A percentile compares a stretch with the other conserved stretches of the same genome.
phyloP scores from a whole-genome alignment of 2,888 invertebrate genomes.

The Lasioglossum vierecki region DNA sequence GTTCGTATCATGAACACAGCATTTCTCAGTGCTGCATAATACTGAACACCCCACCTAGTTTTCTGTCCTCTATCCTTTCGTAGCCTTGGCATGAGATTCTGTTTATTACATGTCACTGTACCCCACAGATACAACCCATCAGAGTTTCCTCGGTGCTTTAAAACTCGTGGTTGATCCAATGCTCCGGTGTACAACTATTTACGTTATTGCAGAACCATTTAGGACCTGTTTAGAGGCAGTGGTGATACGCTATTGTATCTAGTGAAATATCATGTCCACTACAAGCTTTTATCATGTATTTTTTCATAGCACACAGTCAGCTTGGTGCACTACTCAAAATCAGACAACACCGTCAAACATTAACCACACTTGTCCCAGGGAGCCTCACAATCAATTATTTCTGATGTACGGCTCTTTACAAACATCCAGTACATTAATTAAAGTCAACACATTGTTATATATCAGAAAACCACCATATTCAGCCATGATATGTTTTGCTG shows the following conservation, averaged over 20 bases:
- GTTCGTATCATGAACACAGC: conserved; percentile 74
- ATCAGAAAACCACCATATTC: conserved; percentile 65
- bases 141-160: conserved; percentile 5
- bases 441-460: conserved; percentile 59
- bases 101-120: conserved; percentile 42
- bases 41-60: conserved; percentile 72
- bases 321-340: conserved; percentile 12
- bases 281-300: conserved; percentile 27
- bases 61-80: conserved; percentile 72
- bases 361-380: conserved; percentile 19
- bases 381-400: conserved; percentile 54
- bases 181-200: not conserved
- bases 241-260: conserved; percentile 22
- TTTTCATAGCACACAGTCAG: conserved; percentile 42
- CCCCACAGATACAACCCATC: conserved; percentile 31
- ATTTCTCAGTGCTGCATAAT: conserved; percentile 74
- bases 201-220: conserved; percentile 13
- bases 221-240: not conserved
- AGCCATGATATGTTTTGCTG: conserved; percentile 75
- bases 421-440: conserved; percentile 47
- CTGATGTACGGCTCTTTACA: conserved; percentile 26
- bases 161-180: conserved; percentile 1
- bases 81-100: conserved; percentile 69
- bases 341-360: conserved; percentile 19
- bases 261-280: conserved; percentile 27